These are phyloP conservation scores for Condylostylus longicornis DNA, from an alignment of 1,140 invertebrate genomes.

Conservation along the genomic window DNA sequence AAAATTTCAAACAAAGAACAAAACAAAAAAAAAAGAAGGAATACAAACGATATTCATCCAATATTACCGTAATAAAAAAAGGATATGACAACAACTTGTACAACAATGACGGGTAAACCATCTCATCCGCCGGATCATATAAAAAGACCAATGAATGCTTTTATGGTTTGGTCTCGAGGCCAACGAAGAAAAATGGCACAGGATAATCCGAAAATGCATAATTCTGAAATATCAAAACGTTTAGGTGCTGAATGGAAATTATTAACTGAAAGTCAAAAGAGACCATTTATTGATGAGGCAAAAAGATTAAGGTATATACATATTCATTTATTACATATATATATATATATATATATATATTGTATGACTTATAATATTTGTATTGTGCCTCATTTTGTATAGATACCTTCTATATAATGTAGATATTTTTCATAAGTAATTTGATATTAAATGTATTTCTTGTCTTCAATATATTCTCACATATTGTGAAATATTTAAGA, in stretches of 20 bases:
- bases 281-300: slow-evolving; percentile 95
- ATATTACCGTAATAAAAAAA: no score
- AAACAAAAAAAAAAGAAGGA: no score
- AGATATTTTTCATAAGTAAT: no score
- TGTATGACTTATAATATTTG: no score
- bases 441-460: no score
- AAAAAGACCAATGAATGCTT: slow-evolving; percentile 83
- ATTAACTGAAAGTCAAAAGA: slow-evolving; percentile 71
- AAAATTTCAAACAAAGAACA: background rate
- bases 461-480: no score
- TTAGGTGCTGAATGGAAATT: slow-evolving; percentile 83
- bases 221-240: slow-evolving; percentile 84
- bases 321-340: no score
- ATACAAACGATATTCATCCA: no score
- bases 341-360: no score
- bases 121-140: slow-evolving; percentile 50
- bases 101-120: slow-evolving; percentile 4
- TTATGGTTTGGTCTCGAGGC: slow-evolving; percentile 85
- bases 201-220: slow-evolving; percentile 97
- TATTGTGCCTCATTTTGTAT: no score
- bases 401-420: no score
- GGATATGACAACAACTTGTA: slow-evolving; percentile 1
- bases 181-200: slow-evolving; percentile 90
- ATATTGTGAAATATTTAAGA: no score
- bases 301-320: slow-evolving; percentile 83